A percentile compares a stretch with the other conserved stretches of the same genome.
Conservation (phyloP, 1,140 invertebrate genomes). For the Zaprionus inermis region DNA sequence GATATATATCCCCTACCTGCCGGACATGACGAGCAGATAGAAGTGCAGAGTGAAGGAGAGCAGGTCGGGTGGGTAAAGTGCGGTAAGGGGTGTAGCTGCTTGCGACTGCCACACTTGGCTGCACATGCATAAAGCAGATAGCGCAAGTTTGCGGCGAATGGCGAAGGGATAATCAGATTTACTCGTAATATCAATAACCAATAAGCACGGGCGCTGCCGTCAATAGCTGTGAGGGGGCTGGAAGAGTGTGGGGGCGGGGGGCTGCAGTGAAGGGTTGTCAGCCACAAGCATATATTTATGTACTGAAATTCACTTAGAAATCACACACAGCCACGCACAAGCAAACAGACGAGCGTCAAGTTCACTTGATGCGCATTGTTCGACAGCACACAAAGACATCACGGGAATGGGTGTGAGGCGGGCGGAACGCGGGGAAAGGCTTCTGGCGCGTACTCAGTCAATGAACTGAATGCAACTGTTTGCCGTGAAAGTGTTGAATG, state of each 20-base stretch:
- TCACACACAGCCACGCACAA: slow-evolving; percentile 25
- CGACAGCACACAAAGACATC: slow-evolving; percentile 26
- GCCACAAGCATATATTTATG: slow-evolving; percentile 17
- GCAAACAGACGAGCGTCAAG: slow-evolving; percentile 13
- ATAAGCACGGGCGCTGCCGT: slow-evolving; percentile 33
- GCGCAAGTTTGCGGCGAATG: slow-evolving; percentile 21
- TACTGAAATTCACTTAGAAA: slow-evolving; percentile 20
- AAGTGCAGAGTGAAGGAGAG: not conserved
- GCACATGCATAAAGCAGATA: slow-evolving; percentile 39
- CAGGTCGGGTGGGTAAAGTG: not conserved
- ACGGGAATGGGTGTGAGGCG: slow-evolving; percentile 21
- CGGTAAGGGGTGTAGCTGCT: not conserved
- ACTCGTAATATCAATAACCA: slow-evolving; percentile 49
- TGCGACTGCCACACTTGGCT: slow-evolving; percentile 31
- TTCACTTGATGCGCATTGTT: slow-evolving; percentile 47
- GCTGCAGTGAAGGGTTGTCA: not conserved
- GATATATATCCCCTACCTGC: not conserved
- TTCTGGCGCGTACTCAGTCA: slow-evolving; percentile 50
- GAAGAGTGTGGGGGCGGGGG: slow-evolving; percentile 5
- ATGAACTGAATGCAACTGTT: slow-evolving; percentile 54
- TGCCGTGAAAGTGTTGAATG: slow-evolving; percentile 64
- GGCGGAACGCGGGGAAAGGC: not conserved
- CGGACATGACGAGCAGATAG: not conserved
- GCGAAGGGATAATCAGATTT: slow-evolving; percentile 46
- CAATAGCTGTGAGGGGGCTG: slow-evolving; percentile 21